Base-by-base conservation (phyloP, 2,888 invertebrate species). In the Drosophila gaucha region DNA sequence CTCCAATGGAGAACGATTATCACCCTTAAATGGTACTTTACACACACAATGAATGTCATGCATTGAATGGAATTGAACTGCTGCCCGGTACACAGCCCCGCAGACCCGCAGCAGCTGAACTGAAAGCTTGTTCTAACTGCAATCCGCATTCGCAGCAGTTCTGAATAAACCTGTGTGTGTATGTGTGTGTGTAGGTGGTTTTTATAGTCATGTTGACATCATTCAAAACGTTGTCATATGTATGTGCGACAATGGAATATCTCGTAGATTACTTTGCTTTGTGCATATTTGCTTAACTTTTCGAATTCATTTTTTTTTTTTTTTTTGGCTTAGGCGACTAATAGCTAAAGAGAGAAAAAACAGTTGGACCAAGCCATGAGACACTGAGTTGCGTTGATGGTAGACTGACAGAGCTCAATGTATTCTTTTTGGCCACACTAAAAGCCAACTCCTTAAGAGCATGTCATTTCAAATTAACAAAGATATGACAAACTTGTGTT, bases 1-100 rank as follows among this genome's bases (percentile, higher is more conserved):
- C 90, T 90, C 87, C 80, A 87, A 89, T 80, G 82, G 82, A 89
- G 86, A 91, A 89, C 90, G 89, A 91, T 91, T 91, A 90, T 90
- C 90, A 90, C 91, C 91, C 91, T 91, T 90, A 91, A 90, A 90
- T 90, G 91, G 90, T 90, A 89, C 90, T 90, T 90, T 84, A 85
- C 87, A 82, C 77, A 86, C 78, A 86, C 86, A 85, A 80, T 82
- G 87, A 85, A 88, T 79, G 77, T 64, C 74, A 67, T 76, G 80
- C 87, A 84, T 87, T 83, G 83, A 84, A 86, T 84, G 72, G 86
- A 67, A 84, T 86, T 80, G 86, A 84, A 84, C 84, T 67, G 76
- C 63, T 77, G 59, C 41, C 57, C 76, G 14, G 24, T 43, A 51
- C 36, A 31, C 52, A 22, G 24, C 22, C 41, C 49, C 35, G 28